Percentiles rank a stretch among this genome's conserved stretches.
These are phyloP conservation scores for Caenorhabditis virilis DNA, from an alignment of 2,888 invertebrate species.

Conservation along the genomic window DNA sequence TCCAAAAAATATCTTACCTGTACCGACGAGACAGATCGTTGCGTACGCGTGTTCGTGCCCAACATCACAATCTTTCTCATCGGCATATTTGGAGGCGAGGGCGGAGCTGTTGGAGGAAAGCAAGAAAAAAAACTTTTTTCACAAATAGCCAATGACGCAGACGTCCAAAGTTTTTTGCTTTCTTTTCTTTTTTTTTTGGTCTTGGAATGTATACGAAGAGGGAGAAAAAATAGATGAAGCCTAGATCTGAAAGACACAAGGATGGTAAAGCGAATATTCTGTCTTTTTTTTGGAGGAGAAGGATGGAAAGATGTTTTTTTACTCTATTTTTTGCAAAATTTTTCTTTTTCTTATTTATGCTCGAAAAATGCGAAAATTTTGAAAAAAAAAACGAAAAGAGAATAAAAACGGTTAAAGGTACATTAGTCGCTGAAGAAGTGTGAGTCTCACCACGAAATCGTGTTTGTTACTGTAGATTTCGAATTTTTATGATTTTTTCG, in stretches of 20 bases:
- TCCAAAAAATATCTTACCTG: slow-evolving; percentile 33
- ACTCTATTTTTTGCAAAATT: too few species aligned
- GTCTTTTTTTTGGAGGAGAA: too few species aligned
- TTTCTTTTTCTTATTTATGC: too few species aligned
- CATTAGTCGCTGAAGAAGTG: too few species aligned
- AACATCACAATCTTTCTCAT: slow-evolving; percentile 50
- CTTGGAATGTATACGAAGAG: background rate
- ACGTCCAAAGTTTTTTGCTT: too few species aligned
- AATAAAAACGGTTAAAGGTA: too few species aligned
- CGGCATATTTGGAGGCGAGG: slow-evolving; percentile 29
- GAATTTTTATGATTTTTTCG: too few species aligned
- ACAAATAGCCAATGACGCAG: slow-evolving; percentile 8
- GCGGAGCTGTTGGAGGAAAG: slow-evolving; percentile 7
- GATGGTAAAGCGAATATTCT: background rate
- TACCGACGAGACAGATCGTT: slow-evolving; percentile 50
- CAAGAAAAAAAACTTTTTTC: background rate
- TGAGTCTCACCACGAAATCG: too few species aligned
- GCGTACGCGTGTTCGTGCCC: slow-evolving; percentile 51
- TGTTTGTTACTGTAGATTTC: too few species aligned
- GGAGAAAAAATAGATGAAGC: background rate
- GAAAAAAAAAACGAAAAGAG: too few species aligned
- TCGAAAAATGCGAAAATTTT: too few species aligned
- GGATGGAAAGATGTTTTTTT: too few species aligned
- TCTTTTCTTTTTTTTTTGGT: background rate
- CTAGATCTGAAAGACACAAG: background rate